Evolutionary conservation across 2,113 vertebrate species (phyloP).

Genomic region (Hydropotes inermis): DNA sequence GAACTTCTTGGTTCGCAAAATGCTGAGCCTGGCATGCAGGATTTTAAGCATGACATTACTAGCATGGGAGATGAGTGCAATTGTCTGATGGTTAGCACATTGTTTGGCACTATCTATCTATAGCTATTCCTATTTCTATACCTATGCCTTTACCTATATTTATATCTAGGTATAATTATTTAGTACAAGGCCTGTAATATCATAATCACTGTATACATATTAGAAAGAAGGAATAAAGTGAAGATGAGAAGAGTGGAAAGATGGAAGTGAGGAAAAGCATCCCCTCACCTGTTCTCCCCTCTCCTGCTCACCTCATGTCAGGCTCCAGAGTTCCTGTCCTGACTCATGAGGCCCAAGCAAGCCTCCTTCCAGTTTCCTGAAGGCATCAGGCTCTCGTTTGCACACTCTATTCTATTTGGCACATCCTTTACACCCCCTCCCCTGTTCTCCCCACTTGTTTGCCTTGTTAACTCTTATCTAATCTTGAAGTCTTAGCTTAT

Average conservation of each 20-base stretch:
- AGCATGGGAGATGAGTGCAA: neutral
- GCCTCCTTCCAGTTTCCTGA: neutral
- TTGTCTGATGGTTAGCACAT: neutral
- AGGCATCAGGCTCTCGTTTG: neutral
- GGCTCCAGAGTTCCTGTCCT: neutral
- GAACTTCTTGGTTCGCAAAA: neutral
- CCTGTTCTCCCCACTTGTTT: neutral
- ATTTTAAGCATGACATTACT: neutral
- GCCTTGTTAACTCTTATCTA: neutral
- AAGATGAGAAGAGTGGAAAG: neutral
- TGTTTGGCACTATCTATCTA: neutral
- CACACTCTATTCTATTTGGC: neutral
- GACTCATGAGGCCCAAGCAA: no score
- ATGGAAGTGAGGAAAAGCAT: neutral
- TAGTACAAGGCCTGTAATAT: neutral
- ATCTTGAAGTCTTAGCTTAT: neutral
- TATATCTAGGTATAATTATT: neutral
- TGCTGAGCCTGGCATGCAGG: neutral
- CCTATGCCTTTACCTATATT: neutral
- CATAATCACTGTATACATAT: neutral
- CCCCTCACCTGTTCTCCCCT: neutral
- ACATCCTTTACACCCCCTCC: neutral
- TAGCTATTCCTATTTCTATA: neutral
- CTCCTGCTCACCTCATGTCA: neutral
- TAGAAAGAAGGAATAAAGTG: neutral